Conservation (phyloP, 2,113 vertebrate species). For the Todiramphus saurophagus region DNA sequence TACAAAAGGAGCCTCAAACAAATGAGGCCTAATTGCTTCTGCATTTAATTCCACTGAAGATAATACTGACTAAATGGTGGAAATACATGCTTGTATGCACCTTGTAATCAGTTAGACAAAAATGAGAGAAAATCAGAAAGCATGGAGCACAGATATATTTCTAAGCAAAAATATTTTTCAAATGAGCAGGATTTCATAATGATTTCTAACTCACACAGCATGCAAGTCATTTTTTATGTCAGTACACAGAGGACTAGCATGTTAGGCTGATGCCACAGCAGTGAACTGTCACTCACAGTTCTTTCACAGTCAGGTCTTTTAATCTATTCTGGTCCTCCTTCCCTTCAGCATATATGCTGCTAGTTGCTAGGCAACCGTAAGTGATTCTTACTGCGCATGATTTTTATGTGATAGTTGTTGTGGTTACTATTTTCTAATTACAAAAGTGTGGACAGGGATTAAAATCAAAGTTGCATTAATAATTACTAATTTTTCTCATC, state of each 20-base stretch:
- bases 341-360: constrained; percentile 69
- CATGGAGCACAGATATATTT: background rate
- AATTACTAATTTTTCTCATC: constrained; percentile 40
- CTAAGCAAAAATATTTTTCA: background rate
- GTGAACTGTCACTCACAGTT: constrained; percentile 50
- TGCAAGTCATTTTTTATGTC: constrained; percentile 9
- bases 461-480: constrained; percentile 60
- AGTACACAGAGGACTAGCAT: background rate
- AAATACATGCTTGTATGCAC: background rate
- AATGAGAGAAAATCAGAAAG: background rate
- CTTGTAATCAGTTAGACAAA: background rate
- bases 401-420: constrained; percentile 66
- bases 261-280: constrained; percentile 6
- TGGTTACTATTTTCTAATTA: constrained; percentile 75
- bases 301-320: constrained; percentile 58
- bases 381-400: constrained; percentile 67
- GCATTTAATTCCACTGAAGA: background rate
- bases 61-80: background rate
- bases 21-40: background rate
- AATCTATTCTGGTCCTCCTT: constrained; percentile 77
- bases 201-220: background rate
- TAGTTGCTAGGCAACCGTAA: constrained; percentile 79
- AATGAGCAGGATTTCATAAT: background rate
- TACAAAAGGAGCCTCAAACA: background rate
- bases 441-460: constrained; percentile 48